Evolutionary conservation across 2,113 vertebrate genomes (phyloP).

Genomic region (Triplophysa tibetana): DNA sequence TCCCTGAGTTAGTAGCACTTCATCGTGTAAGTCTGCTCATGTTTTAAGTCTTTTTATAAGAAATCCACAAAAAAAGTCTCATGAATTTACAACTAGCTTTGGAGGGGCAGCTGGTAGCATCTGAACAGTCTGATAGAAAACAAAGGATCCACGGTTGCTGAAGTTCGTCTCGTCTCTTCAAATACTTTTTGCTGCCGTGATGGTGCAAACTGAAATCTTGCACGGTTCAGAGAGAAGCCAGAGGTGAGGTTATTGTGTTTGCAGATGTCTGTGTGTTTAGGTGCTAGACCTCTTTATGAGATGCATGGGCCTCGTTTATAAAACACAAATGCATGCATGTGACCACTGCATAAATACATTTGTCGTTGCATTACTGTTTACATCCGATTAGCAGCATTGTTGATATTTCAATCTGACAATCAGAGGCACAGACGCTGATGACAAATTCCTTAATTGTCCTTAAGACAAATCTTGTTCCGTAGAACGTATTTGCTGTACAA

Average conservation of each 20-base stretch:
- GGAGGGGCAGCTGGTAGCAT: slow-evolving; percentile 60
- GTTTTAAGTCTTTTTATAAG: slow-evolving; percentile 26
- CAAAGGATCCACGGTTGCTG: slow-evolving; percentile 11
- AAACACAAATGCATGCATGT: not conserved
- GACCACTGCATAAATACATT: not conserved
- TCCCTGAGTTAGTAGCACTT: slow-evolving; percentile 67
- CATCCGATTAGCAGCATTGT: not conserved
- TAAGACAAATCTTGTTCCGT: not conserved
- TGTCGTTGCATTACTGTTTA: not conserved
- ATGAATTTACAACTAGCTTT: slow-evolving; percentile 71
- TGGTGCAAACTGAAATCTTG: slow-evolving; percentile 51
- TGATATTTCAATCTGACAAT: not conserved
- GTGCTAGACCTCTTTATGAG: no score
- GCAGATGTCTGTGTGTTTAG: not conserved
- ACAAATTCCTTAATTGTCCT: no score
- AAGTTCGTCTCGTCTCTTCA: not conserved
- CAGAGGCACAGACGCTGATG: not conserved
- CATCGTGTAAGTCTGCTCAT: slow-evolving; percentile 45
- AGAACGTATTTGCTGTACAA: not conserved
- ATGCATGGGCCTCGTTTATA: not conserved
- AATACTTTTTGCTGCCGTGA: slow-evolving; percentile 35
- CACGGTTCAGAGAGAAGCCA: slow-evolving; percentile 4
- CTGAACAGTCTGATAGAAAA: slow-evolving; percentile 57
- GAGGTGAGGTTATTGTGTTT: slow-evolving; percentile 30
- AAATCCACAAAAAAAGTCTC: slow-evolving; percentile 57